Base-by-base conservation (phyloP, 2,113 vertebrate genomes). In the Gulo gulo region DNA sequence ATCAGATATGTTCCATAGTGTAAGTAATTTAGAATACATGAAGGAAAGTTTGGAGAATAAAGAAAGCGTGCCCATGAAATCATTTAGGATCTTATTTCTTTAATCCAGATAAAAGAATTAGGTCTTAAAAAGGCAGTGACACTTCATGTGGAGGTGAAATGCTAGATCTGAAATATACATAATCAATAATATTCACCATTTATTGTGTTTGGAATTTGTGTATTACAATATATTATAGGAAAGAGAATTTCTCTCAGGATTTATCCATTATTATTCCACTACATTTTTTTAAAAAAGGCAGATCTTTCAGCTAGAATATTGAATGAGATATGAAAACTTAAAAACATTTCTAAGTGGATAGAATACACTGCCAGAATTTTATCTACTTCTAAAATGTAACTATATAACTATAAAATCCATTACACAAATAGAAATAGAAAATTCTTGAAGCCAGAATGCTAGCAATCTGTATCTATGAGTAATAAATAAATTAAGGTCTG, bases 381-480 rank as follows among this genome's bases (percentile, higher is more conserved):
- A 90, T 86, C 76, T 96, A 24, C 42, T 96, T 91, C 78, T 96
- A 88, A 98, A 76, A 83, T 94, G 74, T 26, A 97, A 74, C 23
- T 93, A 36, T 91, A 96, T 74, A 74, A 74, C 74, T 47, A 47
- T 47, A 96, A 96, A 92, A 18, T 8, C 12, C 50, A 65, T 80
- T 93, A 84, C 31, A 96, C 93, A 96, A 97, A 96, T 69, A 90
- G 34, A 96, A 97, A 96, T 69, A 87, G 36, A 96, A 94, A 23
- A 90, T 84, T 92, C 50, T 96, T 61, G 89, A 92, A 94, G 50
- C 39, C 80, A 97, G 50, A 96, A 59, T 95, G 34, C 61, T 96
- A 93, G 91, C 23, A 74, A 87, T 94, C 21, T 88, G 18, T 52
- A 39, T 79, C 81, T 82, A 29, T 74, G 20, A 91, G 4, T 86